A percentile compares a stretch with the other conserved stretches of the same genome.
Evolutionary conservation across 2,888 invertebrate species (phyloP).

Genomic region (Pharmacophagus antenor): DNA sequence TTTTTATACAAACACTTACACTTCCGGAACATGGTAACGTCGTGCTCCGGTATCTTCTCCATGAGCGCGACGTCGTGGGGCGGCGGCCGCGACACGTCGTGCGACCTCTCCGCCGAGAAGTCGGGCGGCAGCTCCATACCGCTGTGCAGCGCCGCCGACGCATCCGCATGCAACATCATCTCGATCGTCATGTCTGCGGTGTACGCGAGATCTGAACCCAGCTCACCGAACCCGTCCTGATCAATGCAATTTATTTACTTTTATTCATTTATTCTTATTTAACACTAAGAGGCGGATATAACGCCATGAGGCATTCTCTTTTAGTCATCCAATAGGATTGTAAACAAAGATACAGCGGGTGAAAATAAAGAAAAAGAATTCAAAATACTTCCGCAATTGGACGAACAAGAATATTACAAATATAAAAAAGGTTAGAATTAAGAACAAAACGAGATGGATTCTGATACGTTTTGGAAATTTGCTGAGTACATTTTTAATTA

Average conservation of each 20-base stretch:
- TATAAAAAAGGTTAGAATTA: too few species aligned
- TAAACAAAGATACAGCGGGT: too few species aligned
- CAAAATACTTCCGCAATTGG: too few species aligned
- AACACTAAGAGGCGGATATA: too few species aligned
- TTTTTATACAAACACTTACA: slow-evolving; percentile 42
- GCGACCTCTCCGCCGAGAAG: slow-evolving; percentile 47
- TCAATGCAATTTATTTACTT: not conserved
- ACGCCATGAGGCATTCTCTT: too few species aligned
- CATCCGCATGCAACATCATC: slow-evolving; percentile 52
- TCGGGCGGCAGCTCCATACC: slow-evolving; percentile 42
- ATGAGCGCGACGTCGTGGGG: slow-evolving; percentile 45
- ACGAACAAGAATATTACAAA: too few species aligned
- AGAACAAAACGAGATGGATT: too few species aligned
- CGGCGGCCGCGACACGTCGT: slow-evolving; percentile 43
- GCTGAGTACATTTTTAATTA: too few species aligned
- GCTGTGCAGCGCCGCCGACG: slow-evolving; percentile 44
- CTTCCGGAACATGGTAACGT: slow-evolving; percentile 55
- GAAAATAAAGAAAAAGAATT: too few species aligned
- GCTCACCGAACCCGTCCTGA: slow-evolving; percentile 70
- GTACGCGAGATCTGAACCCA: slow-evolving; percentile 49
- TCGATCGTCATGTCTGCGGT: slow-evolving; percentile 56
- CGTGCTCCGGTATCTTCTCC: slow-evolving; percentile 59
- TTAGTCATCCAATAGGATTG: too few species aligned
- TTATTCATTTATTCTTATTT: too few species aligned
- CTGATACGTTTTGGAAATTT: too few species aligned